phyloP scores from a whole-genome alignment of 2,113 vertebrate species.

The Zingel zingel region DNA sequence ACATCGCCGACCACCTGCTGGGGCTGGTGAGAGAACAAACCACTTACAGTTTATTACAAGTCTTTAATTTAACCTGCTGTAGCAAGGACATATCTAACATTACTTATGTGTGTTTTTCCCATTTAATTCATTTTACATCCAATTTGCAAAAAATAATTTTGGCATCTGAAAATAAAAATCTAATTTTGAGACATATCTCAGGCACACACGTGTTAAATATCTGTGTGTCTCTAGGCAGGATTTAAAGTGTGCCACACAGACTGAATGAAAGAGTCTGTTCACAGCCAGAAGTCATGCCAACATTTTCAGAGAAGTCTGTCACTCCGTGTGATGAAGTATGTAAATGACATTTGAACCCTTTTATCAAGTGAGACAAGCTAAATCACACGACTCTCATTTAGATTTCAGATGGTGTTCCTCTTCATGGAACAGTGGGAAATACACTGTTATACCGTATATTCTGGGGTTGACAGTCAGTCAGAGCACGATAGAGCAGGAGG shows the following conservation, averaged over 20 bases:
- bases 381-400: constrained; percentile 36
- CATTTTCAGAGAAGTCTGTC: constrained; percentile 31
- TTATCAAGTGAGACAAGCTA: constrained; percentile 34
- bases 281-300: constrained; percentile 14
- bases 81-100: not conserved
- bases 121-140: not conserved
- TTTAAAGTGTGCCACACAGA: constrained; percentile 18
- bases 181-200: not conserved
- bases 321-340: constrained; percentile 18
- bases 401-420: constrained; percentile 25
- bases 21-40: constrained; percentile 77
- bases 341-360: constrained; percentile 30
- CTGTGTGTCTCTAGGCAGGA: not conserved
- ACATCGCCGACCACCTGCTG: constrained; percentile 62
- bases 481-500: not conserved
- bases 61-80: not conserved
- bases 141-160: constrained; percentile 1
- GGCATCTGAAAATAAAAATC: constrained; percentile 7
- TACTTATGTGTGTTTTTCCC: not conserved
- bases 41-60: constrained; percentile 7
- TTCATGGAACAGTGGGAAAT: constrained; percentile 40
- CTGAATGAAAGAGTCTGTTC: constrained; percentile 4
- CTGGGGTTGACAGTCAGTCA: constrained; percentile 13
- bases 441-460: constrained; percentile 13
- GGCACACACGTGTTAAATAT: constrained; percentile 4